phyloP scores from a whole-genome alignment of 1,140 invertebrate genomes.

The Drosophila micromelanica region DNA sequence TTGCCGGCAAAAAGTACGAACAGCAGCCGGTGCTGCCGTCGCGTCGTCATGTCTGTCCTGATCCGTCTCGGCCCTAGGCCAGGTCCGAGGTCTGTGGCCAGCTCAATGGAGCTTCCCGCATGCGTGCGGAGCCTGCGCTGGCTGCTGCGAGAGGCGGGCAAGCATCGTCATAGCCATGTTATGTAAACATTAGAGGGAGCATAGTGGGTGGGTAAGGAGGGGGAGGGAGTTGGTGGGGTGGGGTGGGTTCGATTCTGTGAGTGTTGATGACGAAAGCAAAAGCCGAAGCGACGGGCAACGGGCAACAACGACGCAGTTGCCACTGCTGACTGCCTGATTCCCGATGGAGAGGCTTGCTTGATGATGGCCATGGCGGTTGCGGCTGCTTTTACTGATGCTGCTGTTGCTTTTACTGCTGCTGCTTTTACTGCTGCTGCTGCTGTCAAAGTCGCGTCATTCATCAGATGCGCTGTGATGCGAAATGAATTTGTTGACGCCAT shows the following conservation, averaged over 20 bases:
- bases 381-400: constrained; percentile 3
- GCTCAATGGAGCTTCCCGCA: constrained; percentile 40
- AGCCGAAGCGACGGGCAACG: constrained; percentile 8
- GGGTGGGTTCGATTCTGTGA: neutral
- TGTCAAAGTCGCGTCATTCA: constrained; percentile 74
- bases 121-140: constrained; percentile 43
- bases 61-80: neutral
- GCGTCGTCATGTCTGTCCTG: neutral
- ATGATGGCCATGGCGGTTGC: constrained; percentile 30
- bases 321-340: constrained; percentile 63
- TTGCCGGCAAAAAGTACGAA: constrained; percentile 60
- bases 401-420: neutral
- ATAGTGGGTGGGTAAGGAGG: too few species aligned
- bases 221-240: too few species aligned
- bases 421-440: neutral
- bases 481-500: constrained; percentile 79
- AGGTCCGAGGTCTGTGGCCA: neutral
- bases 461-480: constrained; percentile 76
- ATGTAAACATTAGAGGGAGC: constrained; percentile 37
- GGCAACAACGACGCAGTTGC: constrained; percentile 18
- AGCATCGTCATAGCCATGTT: constrained; percentile 38
- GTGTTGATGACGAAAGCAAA: constrained; percentile 48
- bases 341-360: constrained; percentile 30
- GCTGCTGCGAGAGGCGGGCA: constrained; percentile 14
- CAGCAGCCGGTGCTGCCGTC: constrained; percentile 16